Conservation (phyloP, 1,140 invertebrate species). For the Zaprionus tsacasi region DNA sequence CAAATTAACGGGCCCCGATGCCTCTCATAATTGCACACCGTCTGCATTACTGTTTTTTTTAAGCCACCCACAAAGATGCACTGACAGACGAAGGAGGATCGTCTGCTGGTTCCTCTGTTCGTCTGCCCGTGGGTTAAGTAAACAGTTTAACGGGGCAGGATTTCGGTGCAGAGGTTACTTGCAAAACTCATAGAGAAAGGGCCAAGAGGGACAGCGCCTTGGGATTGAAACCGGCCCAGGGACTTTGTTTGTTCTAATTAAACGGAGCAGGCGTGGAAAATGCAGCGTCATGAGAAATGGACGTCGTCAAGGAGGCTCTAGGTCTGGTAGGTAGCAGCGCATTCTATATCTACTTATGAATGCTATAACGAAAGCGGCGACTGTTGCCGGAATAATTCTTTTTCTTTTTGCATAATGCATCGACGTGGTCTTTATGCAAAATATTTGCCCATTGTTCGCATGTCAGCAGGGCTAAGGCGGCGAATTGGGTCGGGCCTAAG, state of each 20-base stretch:
- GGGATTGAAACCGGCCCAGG: conserved; percentile 19
- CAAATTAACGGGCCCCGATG: conserved; percentile 52
- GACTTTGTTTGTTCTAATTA: conserved; percentile 66
- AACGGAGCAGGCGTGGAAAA: conserved; percentile 57
- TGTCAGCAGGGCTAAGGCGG: conserved; percentile 44
- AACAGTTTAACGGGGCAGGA: conserved; percentile 50
- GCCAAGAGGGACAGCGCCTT: conserved; percentile 14
- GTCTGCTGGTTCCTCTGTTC: conserved; percentile 4
- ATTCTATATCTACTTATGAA: conserved; percentile 5
- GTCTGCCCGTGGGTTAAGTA: conserved; percentile 43
- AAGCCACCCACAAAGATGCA: conserved; percentile 59
- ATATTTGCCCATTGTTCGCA: conserved; percentile 46
- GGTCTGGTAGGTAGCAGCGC: conserved; percentile 26
- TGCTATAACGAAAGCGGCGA: not conserved
- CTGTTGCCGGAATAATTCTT: conserved; percentile 14
- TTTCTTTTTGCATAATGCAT: conserved; percentile 47
- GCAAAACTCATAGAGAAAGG: conserved; percentile 41
- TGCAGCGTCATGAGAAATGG: conserved; percentile 57
- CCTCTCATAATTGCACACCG: conserved; percentile 47
- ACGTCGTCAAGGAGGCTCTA: conserved; percentile 1
- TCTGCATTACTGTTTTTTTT: conserved; percentile 58
- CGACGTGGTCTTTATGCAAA: conserved; percentile 42
- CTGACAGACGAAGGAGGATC: not conserved
- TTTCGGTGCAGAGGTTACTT: conserved; percentile 49
- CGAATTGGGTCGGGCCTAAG: conserved; percentile 9